Conservation (phyloP, 2,113 vertebrate genomes). For the Todiramphus chloris region DNA sequence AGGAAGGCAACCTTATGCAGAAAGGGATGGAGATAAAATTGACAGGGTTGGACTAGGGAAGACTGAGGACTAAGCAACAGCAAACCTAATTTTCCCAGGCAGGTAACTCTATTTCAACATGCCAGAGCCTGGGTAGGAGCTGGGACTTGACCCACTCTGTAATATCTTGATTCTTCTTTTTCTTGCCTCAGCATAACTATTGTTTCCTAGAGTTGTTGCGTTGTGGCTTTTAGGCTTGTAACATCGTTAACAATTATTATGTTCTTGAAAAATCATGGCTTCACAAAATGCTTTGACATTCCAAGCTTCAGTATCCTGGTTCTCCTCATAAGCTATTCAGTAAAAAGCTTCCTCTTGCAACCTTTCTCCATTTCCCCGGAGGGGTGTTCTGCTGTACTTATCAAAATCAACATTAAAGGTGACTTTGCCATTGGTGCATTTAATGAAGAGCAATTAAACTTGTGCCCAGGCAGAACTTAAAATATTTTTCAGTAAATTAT, state of each 20-base stretch:
- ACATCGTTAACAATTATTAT: background rate
- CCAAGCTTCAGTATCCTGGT: background rate
- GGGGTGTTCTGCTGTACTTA: background rate
- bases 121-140: background rate
- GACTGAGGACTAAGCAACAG: background rate
- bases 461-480: background rate
- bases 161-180: background rate
- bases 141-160: background rate
- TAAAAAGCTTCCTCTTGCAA: background rate
- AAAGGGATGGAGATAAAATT: background rate
- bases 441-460: slow-evolving; percentile 17
- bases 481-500: slow-evolving; percentile 45
- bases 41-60: background rate
- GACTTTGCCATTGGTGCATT: slow-evolving; percentile 44
- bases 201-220: background rate
- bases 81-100: background rate
- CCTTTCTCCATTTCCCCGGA: background rate
- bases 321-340: background rate
- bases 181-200: background rate
- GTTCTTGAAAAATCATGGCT: background rate
- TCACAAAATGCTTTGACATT: slow-evolving; percentile 6
- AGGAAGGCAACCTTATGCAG: background rate
- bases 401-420: slow-evolving; percentile 24
- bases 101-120: background rate
- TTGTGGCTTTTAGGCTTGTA: background rate